Percentiles rank a stretch among this genome's conserved stretches.
Conservation (phyloP, 2,888 invertebrate species). For the Agrenia bidenticulata region DNA sequence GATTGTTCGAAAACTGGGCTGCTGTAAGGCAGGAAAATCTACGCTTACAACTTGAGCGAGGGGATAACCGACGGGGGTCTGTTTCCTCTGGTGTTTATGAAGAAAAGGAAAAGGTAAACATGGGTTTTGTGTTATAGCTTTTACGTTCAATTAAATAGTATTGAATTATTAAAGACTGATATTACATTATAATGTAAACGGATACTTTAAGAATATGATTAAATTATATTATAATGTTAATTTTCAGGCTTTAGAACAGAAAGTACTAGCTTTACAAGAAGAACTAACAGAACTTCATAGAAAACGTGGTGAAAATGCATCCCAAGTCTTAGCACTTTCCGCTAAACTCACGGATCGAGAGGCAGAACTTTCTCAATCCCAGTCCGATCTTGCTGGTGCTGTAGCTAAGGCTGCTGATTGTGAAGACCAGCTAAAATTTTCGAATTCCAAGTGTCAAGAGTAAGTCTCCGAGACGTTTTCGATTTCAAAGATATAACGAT, state of each 20-base stretch:
- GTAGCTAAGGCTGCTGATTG: slow-evolving; percentile 49
- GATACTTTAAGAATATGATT: no score
- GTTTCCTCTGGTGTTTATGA: slow-evolving; percentile 46
- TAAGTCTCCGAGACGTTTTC: slow-evolving; percentile 21
- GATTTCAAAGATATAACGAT: no score
- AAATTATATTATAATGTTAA: no score
- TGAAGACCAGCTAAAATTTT: slow-evolving; percentile 48
- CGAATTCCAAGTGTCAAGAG: slow-evolving; percentile 44
- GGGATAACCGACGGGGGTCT: slow-evolving; percentile 61
- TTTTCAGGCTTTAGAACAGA: slow-evolving; percentile 70
- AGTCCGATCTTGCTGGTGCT: slow-evolving; percentile 43
- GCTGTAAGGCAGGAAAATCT: slow-evolving; percentile 79
- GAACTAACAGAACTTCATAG: slow-evolving; percentile 87
- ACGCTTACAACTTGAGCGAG: slow-evolving; percentile 79
- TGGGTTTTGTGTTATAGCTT: background rate
- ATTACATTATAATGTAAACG: no score
- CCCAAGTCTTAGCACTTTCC: slow-evolving; percentile 88
- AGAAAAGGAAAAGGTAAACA: slow-evolving; percentile 51
- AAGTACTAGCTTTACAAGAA: slow-evolving; percentile 82
- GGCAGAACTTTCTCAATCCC: slow-evolving; percentile 62
- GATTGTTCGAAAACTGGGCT: slow-evolving; percentile 79
- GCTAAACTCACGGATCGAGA: slow-evolving; percentile 80
- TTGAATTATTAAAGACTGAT: slow-evolving; percentile 1
- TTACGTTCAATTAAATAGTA: no score
- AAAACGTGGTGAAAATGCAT: slow-evolving; percentile 87